Conservation (phyloP, 2,797 vertebrate genomes). For the Bradypodion pumilum region DNA sequence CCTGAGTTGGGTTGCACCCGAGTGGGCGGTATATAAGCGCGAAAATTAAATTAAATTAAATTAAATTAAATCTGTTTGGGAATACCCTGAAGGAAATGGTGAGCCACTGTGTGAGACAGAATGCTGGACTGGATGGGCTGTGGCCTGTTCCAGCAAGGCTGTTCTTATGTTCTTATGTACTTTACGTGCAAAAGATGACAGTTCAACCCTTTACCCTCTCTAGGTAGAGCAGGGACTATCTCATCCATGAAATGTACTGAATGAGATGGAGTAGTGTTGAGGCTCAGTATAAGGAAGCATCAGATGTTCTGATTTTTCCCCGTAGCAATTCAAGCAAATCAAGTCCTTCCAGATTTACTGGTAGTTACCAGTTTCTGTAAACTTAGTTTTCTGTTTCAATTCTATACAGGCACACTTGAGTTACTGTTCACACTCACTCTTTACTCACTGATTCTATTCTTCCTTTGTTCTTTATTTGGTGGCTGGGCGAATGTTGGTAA, state of each 20-base stretch:
- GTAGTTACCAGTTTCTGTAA: not conserved
- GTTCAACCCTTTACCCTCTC: not conserved
- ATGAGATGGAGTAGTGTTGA: not conserved
- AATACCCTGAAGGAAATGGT: too few species aligned
- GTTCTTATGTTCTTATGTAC: too few species aligned
- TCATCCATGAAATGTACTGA: not conserved
- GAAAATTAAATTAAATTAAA: too few species aligned
- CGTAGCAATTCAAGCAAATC: not conserved
- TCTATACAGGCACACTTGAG: not conserved
- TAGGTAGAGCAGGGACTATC: not conserved
- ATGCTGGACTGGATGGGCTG: too few species aligned
- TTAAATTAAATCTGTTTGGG: too few species aligned
- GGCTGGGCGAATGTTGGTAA: not conserved
- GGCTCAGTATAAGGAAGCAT: not conserved
- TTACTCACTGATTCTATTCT: not conserved
- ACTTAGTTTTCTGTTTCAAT: not conserved
- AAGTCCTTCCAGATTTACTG: constrained; percentile 5
- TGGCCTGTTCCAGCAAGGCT: too few species aligned
- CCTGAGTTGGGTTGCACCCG: too few species aligned
- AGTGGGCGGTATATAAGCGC: too few species aligned
- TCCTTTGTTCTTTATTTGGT: constrained; percentile 28
- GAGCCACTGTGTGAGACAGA: too few species aligned
- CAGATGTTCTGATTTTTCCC: not conserved
- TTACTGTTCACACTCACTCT: not conserved
- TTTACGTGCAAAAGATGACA: not conserved